Conservation (phyloP, 2,888 invertebrate genomes). For the Diachrysia chrysitis region DNA sequence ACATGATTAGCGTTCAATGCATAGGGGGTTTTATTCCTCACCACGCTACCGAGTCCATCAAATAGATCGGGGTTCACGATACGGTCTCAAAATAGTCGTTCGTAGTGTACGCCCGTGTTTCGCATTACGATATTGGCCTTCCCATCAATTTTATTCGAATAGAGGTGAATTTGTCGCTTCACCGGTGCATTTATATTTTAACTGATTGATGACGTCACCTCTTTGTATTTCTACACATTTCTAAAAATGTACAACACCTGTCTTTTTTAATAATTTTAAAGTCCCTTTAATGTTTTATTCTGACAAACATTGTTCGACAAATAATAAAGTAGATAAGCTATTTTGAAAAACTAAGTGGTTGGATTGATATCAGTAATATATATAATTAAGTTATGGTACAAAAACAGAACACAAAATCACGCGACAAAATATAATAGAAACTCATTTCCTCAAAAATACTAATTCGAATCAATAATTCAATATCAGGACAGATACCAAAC, state of each 20-base stretch:
- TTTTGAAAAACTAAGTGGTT: constrained; percentile 19
- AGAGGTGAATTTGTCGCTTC: constrained; percentile 64
- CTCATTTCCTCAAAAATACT: constrained; percentile 36
- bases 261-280: constrained; percentile 23
- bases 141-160: constrained; percentile 79
- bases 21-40: constrained; percentile 70
- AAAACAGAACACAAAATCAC: constrained; percentile 51
- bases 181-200: constrained; percentile 59
- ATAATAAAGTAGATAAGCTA: constrained; percentile 14
- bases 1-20: constrained; percentile 76
- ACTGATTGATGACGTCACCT: constrained; percentile 33
- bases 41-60: constrained; percentile 80
- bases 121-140: constrained; percentile 85
- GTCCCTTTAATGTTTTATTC: constrained; percentile 15
- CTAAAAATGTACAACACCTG: constrained; percentile 6
- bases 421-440: constrained; percentile 35
- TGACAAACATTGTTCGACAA: constrained; percentile 15
- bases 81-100: constrained; percentile 78
- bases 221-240: constrained; percentile 15
- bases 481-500: constrained; percentile 35
- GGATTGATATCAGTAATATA: constrained; percentile 47
- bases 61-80: constrained; percentile 83
- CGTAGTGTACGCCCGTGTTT: constrained; percentile 71
- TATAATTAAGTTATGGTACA: constrained; percentile 48
- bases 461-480: constrained; percentile 31